Evolutionary conservation across 2,888 invertebrate genomes (phyloP).

Genomic region (Cryptus viduatorius): DNA sequence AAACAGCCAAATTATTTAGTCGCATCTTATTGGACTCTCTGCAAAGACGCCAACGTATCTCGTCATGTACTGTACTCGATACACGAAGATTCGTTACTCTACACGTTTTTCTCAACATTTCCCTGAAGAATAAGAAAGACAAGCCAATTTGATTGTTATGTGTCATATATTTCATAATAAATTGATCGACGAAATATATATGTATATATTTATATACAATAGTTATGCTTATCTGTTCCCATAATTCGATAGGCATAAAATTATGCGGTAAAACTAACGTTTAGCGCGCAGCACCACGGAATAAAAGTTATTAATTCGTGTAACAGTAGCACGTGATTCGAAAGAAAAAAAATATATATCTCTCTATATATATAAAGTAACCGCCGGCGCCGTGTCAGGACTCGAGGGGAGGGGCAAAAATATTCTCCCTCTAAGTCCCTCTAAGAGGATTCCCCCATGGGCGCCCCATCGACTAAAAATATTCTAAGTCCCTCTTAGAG

Average conservation of each 20-base stretch:
- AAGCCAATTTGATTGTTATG: slow-evolving; percentile 8
- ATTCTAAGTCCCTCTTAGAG: too few species aligned
- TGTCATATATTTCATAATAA: slow-evolving; percentile 19
- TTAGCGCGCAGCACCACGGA: neutral
- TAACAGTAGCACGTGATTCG: slow-evolving; percentile 29
- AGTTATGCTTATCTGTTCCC: slow-evolving; percentile 14
- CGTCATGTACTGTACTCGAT: neutral
- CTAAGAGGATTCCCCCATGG: too few species aligned
- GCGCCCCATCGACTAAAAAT: too few species aligned
- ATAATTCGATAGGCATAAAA: slow-evolving; percentile 22
- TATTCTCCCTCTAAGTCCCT: too few species aligned
- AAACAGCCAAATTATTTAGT: neutral
- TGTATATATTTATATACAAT: slow-evolving; percentile 41
- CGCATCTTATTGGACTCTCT: neutral
- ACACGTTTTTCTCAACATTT: neutral
- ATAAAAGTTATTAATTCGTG: neutral
- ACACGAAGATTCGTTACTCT: neutral
- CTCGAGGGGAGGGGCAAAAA: too few species aligned
- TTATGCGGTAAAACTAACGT: slow-evolving; percentile 1
- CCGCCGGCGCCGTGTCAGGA: too few species aligned
- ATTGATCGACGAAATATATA: slow-evolving; percentile 30
- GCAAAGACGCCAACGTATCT: too few species aligned
- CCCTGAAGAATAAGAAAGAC: neutral
- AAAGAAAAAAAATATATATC: slow-evolving; percentile 10
- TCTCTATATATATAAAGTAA: neutral